A percentile compares a stretch with the other conserved stretches of the same genome.
Conservation (phyloP, 2,113 vertebrate genomes). For the Nibea albiflora region DNA sequence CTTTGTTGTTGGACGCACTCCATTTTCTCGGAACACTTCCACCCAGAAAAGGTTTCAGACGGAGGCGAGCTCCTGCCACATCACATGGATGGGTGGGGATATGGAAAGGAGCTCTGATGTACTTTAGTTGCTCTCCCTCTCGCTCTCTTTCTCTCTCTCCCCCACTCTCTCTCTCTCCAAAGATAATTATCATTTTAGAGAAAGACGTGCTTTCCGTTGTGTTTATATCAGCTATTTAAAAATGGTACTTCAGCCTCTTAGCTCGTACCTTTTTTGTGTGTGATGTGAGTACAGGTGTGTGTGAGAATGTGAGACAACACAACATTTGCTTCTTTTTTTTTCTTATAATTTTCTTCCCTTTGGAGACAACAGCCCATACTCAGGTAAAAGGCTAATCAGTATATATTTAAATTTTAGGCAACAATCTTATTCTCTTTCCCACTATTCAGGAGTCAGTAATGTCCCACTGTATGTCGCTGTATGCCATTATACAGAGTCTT, state of each 20-base stretch:
- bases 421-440: constrained; percentile 7
- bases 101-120: constrained; percentile 36
- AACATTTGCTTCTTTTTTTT: constrained; percentile 7
- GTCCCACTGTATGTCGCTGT: neutral
- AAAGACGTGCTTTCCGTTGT: constrained; percentile 54
- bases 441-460: constrained; percentile 13
- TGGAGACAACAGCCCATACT: constrained; percentile 55
- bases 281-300: constrained; percentile 24
- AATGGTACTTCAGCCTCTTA: constrained; percentile 48
- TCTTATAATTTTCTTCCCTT: neutral
- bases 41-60: constrained; percentile 39
- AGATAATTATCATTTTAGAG: constrained; percentile 70
- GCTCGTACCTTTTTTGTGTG: constrained; percentile 42
- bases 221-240: constrained; percentile 70
- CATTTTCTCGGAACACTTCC: constrained; percentile 33
- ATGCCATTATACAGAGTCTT: neutral
- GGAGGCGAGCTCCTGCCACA: constrained; percentile 29
- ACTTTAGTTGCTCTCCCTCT: constrained; percentile 19
- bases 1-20: constrained; percentile 33
- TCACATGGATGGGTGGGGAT: constrained; percentile 30
- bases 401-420: constrained; percentile 16
- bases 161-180: constrained; percentile 55
- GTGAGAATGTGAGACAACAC: neutral
- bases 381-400: constrained; percentile 65
- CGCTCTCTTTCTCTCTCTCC: neutral